These are phyloP conservation scores for Scolopax rusticola DNA, from an alignment of 2,797 vertebrate genomes.

Conservation along the genomic window DNA sequence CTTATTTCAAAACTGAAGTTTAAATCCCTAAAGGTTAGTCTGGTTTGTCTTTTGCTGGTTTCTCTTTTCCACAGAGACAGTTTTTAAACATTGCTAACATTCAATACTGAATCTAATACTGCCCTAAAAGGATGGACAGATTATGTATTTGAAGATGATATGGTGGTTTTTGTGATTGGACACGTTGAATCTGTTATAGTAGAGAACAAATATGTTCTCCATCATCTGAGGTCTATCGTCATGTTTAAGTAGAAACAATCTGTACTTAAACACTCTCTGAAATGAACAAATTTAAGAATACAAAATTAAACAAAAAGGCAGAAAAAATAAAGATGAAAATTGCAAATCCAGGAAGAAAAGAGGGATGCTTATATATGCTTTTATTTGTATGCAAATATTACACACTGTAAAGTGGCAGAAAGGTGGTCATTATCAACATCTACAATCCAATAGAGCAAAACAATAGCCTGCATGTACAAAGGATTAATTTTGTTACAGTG, in stretches of 20 bases:
- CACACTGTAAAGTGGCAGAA: neutral
- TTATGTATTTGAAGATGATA: neutral
- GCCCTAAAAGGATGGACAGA: neutral
- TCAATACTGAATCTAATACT: neutral
- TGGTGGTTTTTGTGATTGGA: neutral
- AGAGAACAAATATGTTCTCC: neutral
- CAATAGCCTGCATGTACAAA: neutral
- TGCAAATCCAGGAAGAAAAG: neutral
- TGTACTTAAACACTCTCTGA: neutral
- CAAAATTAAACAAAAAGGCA: neutral
- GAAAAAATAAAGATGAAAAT: neutral
- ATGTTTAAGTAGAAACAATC: neutral
- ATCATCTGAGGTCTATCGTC: neutral
- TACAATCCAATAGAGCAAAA: neutral
- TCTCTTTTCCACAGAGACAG: neutral
- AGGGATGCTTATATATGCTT: neutral
- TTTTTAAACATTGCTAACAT: neutral
- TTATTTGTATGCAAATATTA: neutral
- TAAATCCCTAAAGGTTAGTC: neutral
- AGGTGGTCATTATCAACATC: neutral
- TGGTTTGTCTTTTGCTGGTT: neutral
- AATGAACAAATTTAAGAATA: neutral
- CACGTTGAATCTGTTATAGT: neutral
- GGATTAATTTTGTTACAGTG: neutral
- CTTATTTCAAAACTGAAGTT: neutral